Base-by-base conservation (phyloP, 2,113 vertebrate species). In the Thymallus thymallus region DNA sequence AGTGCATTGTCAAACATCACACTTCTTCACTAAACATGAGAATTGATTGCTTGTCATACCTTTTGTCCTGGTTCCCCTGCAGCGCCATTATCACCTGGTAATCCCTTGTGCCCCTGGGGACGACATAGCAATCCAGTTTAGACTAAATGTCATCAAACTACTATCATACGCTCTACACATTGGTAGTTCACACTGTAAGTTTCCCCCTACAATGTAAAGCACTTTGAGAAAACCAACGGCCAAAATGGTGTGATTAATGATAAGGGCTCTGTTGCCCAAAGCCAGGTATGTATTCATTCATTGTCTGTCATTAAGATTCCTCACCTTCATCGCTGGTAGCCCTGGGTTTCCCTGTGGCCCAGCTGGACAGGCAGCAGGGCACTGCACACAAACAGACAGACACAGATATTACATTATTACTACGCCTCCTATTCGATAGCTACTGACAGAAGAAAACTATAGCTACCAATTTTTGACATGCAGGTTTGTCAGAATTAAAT, bases 251-350 rank as follows among this genome's bases (percentile, higher is more conserved):
- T 41, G 9, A 41, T 9, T 41, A 7, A 41, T 41, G 35, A 41
- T 41, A 41, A 10, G 35, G 35, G 35, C 35, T 41, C 7, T 41
- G 35, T 10, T 41, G 35, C 35, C 9, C 35, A 10, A 41, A 41
- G 35, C 35, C 35, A 41, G 35, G 35, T 41, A 26, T 66, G 29
- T 18, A 64, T 6, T 29, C 29, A 66, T 1, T 12, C 18, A 32
- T 30, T 30, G 2, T 5, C 5, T 16, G 26, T 66, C 16, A 32
- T 35, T 26, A 32, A 35, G 29, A 66, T 51, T 66, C 45, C 72
- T 88, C 75, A 94, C 94, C 93, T 94, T 94, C 74, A 93, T 84
- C 51, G 93, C 94, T 72, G 90, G 92, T 20, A 91, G 75, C 5
- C 94, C 93, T 56, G 88, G 76, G 29, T 90, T n/a, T 32, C 94